A percentile compares a stretch with the other conserved stretches of the same genome.
Evolutionary conservation across 1,140 invertebrate genomes (phyloP).

Genomic region (Lutraria rhynchaena): DNA sequence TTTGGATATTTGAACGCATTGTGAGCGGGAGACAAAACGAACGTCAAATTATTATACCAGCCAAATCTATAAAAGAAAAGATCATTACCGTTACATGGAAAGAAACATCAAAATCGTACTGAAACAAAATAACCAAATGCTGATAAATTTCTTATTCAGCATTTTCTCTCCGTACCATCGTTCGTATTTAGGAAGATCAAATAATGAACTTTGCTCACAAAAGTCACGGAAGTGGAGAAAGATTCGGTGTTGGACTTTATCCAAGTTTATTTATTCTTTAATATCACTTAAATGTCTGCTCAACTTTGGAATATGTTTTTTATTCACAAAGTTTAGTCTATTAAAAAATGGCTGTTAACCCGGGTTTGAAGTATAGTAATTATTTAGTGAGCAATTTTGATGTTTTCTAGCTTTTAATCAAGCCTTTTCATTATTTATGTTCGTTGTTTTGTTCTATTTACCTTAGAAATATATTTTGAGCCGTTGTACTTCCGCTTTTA

Average conservation of each 20-base stretch:
- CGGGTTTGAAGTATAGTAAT: constrained; percentile 12
- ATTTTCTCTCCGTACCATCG: too few relatives aligned
- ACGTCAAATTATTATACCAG: constrained; percentile 49
- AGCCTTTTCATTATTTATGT: not conserved
- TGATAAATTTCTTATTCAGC: too few relatives aligned
- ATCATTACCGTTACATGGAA: too few relatives aligned
- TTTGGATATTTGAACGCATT: constrained; percentile 52
- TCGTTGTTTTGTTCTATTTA: not conserved
- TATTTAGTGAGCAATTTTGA: not conserved
- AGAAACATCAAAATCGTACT: too few relatives aligned
- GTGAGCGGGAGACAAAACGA: constrained; percentile 37
- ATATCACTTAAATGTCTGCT: too few relatives aligned
- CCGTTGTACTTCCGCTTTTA: constrained; percentile 63
- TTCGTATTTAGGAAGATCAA: too few relatives aligned
- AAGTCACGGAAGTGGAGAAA: too few relatives aligned
- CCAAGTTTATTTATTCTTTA: too few relatives aligned
- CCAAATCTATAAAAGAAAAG: constrained; percentile 37
- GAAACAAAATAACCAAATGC: too few relatives aligned
- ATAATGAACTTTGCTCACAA: too few relatives aligned
- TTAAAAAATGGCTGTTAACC: not conserved
- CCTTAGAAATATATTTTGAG: constrained; percentile 60
- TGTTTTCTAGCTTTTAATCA: not conserved
- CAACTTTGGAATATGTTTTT: too few relatives aligned
- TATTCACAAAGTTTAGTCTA: not conserved
- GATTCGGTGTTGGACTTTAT: too few relatives aligned